Conservation (phyloP, 2,113 vertebrate species). For the Coracopsis vasa region DNA sequence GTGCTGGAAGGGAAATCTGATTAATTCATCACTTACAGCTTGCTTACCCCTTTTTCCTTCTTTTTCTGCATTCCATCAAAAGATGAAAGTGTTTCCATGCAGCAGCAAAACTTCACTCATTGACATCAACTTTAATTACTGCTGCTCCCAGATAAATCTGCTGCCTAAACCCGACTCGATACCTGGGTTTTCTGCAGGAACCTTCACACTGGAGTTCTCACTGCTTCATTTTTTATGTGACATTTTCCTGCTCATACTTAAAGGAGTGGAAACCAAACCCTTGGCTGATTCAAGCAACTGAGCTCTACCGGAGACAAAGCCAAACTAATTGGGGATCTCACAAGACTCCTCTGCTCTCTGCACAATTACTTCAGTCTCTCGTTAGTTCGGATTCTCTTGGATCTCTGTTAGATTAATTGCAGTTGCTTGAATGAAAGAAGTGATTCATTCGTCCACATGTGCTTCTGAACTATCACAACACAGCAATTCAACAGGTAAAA, state of each 20-base stretch:
- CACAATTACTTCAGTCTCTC: not conserved
- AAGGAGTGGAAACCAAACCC: not conserved
- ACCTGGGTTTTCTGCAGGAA: not conserved
- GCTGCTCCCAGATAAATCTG: not conserved
- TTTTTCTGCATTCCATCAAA: not conserved
- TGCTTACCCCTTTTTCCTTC: not conserved
- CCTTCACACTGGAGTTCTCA: not conserved
- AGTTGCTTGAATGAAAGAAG: not conserved
- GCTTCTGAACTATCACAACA: not conserved
- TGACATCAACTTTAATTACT: slow-evolving; percentile 2
- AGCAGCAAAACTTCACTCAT: not conserved
- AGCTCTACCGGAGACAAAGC: not conserved
- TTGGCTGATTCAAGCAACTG: not conserved
- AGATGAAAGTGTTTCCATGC: not conserved
- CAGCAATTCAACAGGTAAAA: not conserved
- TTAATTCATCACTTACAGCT: not conserved
- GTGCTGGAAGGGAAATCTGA: not conserved
- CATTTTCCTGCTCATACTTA: not conserved
- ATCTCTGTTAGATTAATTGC: not conserved
- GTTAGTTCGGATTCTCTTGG: not conserved
- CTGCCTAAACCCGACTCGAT: not conserved
- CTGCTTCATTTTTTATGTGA: not conserved
- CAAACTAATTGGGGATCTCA: not conserved
- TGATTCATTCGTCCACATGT: not conserved
- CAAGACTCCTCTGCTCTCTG: not conserved